Conservation (phyloP, 2,888 invertebrate genomes). For the Imbricaverruca yamaguchii region DNA sequence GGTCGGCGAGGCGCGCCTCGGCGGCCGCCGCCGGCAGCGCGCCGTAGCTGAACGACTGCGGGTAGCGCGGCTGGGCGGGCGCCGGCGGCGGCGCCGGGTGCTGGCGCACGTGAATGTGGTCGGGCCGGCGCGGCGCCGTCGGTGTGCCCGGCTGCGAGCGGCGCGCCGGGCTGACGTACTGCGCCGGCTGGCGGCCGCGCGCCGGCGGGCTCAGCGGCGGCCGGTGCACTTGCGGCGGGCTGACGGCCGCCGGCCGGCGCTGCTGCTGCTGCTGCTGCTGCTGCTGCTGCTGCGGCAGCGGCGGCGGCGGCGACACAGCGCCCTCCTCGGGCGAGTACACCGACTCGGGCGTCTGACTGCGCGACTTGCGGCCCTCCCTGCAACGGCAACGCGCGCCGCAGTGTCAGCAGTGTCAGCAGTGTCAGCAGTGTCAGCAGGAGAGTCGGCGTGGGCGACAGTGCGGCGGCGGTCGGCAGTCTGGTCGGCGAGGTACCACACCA, state of each 20-base stretch:
- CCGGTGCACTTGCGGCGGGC: slow-evolving; percentile 26
- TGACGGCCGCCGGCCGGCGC: slow-evolving; percentile 29
- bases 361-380: slow-evolving; percentile 23
- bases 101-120: slow-evolving; percentile 25
- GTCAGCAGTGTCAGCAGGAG: too few relatives aligned
- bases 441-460: too few relatives aligned
- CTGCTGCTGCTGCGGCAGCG: slow-evolving; percentile 29
- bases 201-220: slow-evolving; percentile 6
- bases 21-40: neutral
- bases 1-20: neutral
- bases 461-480: too few relatives aligned
- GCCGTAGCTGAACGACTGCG: slow-evolving; percentile 1
- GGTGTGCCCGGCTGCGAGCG: slow-evolving; percentile 31
- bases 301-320: slow-evolving; percentile 27
- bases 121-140: slow-evolving; percentile 31
- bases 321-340: slow-evolving; percentile 28
- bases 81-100: neutral
- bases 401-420: too few relatives aligned
- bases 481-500: too few relatives aligned
- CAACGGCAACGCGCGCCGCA: neutral
- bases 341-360: slow-evolving; percentile 29
- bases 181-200: slow-evolving; percentile 15
- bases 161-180: slow-evolving; percentile 25
- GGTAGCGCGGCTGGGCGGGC: neutral
- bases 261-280: slow-evolving; percentile 29